Base-by-base conservation (phyloP, 1,140 invertebrate species). In the Hyles vespertilio region DNA sequence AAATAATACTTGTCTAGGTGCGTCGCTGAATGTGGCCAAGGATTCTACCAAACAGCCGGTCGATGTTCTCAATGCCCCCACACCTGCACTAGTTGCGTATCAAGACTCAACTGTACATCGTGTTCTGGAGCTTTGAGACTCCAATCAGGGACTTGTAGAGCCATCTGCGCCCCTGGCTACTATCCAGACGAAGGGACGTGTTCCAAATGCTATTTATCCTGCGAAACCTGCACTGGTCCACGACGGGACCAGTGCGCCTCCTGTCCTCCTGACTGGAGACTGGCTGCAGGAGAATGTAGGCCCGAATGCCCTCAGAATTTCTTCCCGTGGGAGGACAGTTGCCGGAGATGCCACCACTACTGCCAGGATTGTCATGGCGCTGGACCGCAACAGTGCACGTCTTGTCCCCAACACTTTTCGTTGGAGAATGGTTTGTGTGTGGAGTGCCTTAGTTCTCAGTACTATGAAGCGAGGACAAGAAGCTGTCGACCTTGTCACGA, bases 171-270 rank as follows among this genome's bases (percentile, higher is more conserved):
- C 7, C 67, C 70, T 56, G 95, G 95, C 11, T 96, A 95, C 77
- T 96, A 95, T 83, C 95, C 94, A 64, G 95, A 96, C 77, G 91
- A 94, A 55, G 95, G 95, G 22, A 92, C 92, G 43, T 97, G 95
- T 80, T 91, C 92, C 45, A 93, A 95, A 66, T 97, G 96, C 77
- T 94, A 96, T 72, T 86, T 94, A 48, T 94, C 94, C 34, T 97
- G 96, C 84, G 92, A 93, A 57, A 89, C 84, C 3, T 89, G 86
- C 53, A 84, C 89, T 72, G 96, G 92, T 0, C 94, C 95, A 1
- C 90, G 94, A 57, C 90, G 93, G 58, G 93, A 95, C 81, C 94
- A 97, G 69, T 97, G 96, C 79, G 94, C 96, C 0, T 92, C 92
- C 12, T 97, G 96, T 89, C 93, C 93, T 0, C 84, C 89, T 40